Percentiles rank a stretch among this genome's conserved stretches.
Evolutionary conservation across 92 coral and sea anemone species (phyloP).

Genomic region (Paragorgia papillata): DNA sequence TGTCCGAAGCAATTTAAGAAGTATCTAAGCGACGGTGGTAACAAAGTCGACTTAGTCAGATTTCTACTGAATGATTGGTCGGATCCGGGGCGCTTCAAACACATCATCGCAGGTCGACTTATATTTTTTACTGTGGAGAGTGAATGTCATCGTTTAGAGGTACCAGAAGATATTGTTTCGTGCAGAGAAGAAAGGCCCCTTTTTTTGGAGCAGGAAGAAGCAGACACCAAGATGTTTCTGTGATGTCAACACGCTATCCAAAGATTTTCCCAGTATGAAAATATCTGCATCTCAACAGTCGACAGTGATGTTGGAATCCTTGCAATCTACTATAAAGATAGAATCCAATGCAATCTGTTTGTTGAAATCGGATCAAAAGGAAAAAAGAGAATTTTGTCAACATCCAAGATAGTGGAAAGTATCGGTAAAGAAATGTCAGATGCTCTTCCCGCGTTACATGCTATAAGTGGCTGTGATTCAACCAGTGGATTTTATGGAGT

Average conservation of each 20-base stretch:
- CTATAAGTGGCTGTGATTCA: too few relatives aligned
- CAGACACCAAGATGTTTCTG: slow-evolving; percentile 28
- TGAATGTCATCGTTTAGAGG: slow-evolving; percentile 20
- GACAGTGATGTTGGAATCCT: slow-evolving; percentile 18
- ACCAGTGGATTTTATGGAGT: too few relatives aligned
- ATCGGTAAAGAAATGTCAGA: too few relatives aligned
- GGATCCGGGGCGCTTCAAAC: too few relatives aligned
- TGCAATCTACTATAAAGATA: slow-evolving; percentile 19
- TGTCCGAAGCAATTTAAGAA: slow-evolving; percentile 28
- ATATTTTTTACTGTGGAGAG: slow-evolving; percentile 22
- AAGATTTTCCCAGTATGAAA: neutral
- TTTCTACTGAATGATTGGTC: too few relatives aligned
- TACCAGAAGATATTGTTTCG: slow-evolving; percentile 8
- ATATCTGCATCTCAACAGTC: slow-evolving; percentile 12
- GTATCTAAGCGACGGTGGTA: slow-evolving; percentile 26
- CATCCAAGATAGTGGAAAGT: too few relatives aligned
- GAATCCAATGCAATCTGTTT: slow-evolving; percentile 8
- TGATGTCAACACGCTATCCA: slow-evolving; percentile 32
- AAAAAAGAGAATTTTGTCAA: too few relatives aligned
- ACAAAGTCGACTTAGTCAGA: slow-evolving; percentile 27
- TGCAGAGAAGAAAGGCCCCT: slow-evolving; percentile 6
- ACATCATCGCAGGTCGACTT: slow-evolving; percentile 18
- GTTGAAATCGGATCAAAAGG: too few relatives aligned
- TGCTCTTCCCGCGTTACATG: too few relatives aligned
- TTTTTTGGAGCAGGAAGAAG: slow-evolving; percentile 23